Conservation (phyloP, 2,113 vertebrate genomes). For the Morone chrysops region DNA sequence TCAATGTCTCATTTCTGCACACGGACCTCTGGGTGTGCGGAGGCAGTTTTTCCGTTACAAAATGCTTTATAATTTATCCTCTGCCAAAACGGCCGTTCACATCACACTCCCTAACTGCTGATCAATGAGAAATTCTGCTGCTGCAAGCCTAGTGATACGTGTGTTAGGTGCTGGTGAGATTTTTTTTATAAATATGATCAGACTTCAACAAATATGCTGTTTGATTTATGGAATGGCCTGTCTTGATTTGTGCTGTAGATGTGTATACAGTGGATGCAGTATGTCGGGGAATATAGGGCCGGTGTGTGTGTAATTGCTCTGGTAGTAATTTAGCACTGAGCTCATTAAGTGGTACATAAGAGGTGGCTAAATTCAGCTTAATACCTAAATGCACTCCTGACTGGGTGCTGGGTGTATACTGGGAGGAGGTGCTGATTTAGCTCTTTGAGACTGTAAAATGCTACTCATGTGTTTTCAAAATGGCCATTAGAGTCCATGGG, state of each 20-base stretch:
- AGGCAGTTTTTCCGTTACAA: conserved; percentile 66
- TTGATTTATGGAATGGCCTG: conserved; percentile 29
- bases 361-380: conserved; percentile 49
- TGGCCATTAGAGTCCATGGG: conserved; percentile 19
- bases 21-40: conserved; percentile 60
- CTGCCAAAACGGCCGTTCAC: conserved; percentile 48
- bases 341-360: conserved; percentile 67
- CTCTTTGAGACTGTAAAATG: conserved; percentile 44
- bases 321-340: conserved; percentile 68
- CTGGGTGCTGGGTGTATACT: conserved; percentile 28
- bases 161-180: conserved; percentile 12
- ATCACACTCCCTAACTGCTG: conserved; percentile 57
- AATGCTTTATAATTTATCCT: conserved; percentile 72
- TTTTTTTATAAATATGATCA: conserved; percentile 22
- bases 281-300: conserved; percentile 21
- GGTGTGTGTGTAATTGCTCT: conserved; percentile 61
- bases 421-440: conserved; percentile 55
- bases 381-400: conserved; percentile 66
- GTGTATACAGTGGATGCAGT: conserved; percentile 21
- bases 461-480: conserved; percentile 47
- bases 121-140: conserved; percentile 64
- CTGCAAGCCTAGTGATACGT: conserved; percentile 35
- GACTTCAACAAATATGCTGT: conserved; percentile 18
- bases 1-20: conserved; percentile 83
- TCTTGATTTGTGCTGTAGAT: conserved; percentile 19